Conservation (phyloP, 2,888 invertebrate species). For the Pyrrhia umbra region DNA sequence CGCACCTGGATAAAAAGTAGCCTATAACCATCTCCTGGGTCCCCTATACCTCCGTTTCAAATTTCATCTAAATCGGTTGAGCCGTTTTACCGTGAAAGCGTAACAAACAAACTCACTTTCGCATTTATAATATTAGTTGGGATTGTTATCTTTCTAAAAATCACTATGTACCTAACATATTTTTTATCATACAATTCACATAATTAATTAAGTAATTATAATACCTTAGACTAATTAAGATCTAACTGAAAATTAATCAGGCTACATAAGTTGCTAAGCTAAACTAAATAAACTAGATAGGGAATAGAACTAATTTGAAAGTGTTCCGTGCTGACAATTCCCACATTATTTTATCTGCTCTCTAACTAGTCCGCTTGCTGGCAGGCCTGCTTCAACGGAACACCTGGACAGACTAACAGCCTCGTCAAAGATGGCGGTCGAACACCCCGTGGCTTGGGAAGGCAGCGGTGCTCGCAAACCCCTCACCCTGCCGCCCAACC, state of each 20-base stretch:
- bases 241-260: background rate
- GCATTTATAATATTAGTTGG: no score
- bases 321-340: background rate
- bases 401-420: slow-evolving; percentile 94
- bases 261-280: background rate
- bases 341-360: slow-evolving; percentile 5
- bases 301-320: background rate
- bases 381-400: slow-evolving; percentile 95
- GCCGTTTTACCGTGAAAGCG: no score
- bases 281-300: background rate
- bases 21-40: no score
- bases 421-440: slow-evolving; percentile 84
- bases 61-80: no score
- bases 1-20: no score
- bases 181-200: no score
- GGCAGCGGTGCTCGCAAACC: slow-evolving; percentile 92
- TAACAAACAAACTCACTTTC: no score
- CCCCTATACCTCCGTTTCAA: no score
- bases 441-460: slow-evolving; percentile 88
- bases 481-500: slow-evolving; percentile 96
- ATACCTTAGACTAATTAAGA: background rate
- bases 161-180: no score
- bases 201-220: background rate
- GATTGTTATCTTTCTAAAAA: no score
- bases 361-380: slow-evolving; percentile 63